These are phyloP conservation scores for Alcedo quadribrachys DNA, from an alignment of 2,797 vertebrate species.

Conservation along the genomic window DNA sequence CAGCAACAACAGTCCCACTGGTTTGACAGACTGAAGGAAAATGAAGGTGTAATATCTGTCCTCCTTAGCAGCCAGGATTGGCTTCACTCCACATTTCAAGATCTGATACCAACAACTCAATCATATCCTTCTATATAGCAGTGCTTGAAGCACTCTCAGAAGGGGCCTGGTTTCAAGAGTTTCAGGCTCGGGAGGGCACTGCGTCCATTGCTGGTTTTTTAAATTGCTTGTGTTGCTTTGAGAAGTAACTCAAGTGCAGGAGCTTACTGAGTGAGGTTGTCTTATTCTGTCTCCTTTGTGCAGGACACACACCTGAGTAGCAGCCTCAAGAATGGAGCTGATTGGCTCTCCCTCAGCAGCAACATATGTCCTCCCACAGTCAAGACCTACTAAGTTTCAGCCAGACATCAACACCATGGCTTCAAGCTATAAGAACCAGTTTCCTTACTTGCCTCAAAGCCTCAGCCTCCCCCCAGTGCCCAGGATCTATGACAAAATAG, in stretches of 20 bases:
- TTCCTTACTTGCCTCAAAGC: constrained; percentile 78
- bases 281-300: neutral
- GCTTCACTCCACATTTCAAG: neutral
- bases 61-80: neutral
- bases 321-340: constrained; percentile 81
- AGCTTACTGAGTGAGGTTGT: neutral
- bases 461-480: constrained; percentile 86
- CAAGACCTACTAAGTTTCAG: constrained; percentile 81
- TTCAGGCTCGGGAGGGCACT: neutral
- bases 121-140: neutral
- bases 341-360: constrained; percentile 84
- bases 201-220: neutral
- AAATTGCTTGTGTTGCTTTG: neutral
- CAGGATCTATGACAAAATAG: constrained; percentile 81
- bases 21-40: neutral
- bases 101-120: neutral
- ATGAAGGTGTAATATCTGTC: neutral
- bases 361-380: constrained; percentile 82
- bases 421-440: constrained; percentile 84
- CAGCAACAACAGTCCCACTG: neutral
- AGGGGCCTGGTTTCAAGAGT: neutral
- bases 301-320: constrained; percentile 41
- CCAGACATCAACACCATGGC: constrained; percentile 87
- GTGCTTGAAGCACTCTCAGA: neutral
- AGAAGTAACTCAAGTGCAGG: neutral